A percentile compares a stretch with the other conserved stretches of the same genome.
Evolutionary conservation across 2,888 invertebrate species (phyloP).

Genomic region (Tetheella fluctuosa): DNA sequence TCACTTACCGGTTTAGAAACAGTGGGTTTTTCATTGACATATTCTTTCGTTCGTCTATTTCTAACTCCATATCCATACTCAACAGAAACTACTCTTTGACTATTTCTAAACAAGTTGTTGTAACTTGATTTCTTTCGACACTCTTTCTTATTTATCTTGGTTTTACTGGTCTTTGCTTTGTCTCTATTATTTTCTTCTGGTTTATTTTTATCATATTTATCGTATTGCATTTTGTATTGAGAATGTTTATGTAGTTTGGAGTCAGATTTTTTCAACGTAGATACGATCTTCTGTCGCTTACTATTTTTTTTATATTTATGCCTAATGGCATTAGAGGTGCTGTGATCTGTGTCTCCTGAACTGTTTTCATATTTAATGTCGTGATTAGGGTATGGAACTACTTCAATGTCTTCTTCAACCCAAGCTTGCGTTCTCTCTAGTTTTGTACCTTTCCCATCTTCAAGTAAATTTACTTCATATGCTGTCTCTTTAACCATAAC

Average conservation of each 20-base stretch:
- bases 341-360: slow-evolving; percentile 46
- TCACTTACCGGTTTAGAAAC: slow-evolving; percentile 57
- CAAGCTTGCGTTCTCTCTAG: slow-evolving; percentile 57
- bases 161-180: slow-evolving; percentile 40
- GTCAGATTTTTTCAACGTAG: slow-evolving; percentile 19
- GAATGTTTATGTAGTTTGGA: slow-evolving; percentile 27
- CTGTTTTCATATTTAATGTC: slow-evolving; percentile 35
- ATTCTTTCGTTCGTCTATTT: slow-evolving; percentile 34
- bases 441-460: slow-evolving; percentile 31
- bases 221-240: slow-evolving; percentile 27
- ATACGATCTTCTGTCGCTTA: slow-evolving; percentile 31
- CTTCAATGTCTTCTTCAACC: slow-evolving; percentile 52
- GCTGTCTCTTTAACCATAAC: slow-evolving; percentile 22
- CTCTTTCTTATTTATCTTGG: slow-evolving; percentile 41
- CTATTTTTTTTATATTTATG: slow-evolving; percentile 38
- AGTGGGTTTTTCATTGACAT: slow-evolving; percentile 34
- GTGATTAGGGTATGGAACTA: slow-evolving; percentile 37
- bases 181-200: slow-evolving; percentile 30
- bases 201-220: slow-evolving; percentile 22
- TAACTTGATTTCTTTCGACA: slow-evolving; percentile 40
- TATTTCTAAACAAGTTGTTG: slow-evolving; percentile 38
- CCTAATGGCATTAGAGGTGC: slow-evolving; percentile 29
- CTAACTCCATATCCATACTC: slow-evolving; percentile 35
- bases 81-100: slow-evolving; percentile 35
- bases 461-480: slow-evolving; percentile 16